Evolutionary conservation across 2,888 invertebrate genomes (phyloP), one percentile per base, ranked within the genome.

Genomic region (Desoria tigrina): DNA sequence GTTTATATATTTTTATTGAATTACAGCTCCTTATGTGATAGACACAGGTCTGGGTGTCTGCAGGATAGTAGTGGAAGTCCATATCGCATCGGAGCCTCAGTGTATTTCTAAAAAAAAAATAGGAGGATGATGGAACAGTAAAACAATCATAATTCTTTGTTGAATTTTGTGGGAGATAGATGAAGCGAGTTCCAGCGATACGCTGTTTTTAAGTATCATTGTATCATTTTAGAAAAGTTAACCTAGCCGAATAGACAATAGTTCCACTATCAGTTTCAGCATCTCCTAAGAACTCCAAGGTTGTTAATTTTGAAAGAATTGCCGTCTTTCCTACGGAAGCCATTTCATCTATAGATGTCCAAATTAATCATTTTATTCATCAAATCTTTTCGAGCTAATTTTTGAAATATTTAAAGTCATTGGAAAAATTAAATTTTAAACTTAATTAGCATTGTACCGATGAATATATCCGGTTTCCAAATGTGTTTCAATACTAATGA

Each of bases 401-500:
- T n/a, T n/a, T n/a, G n/a, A n/a, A n/a, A n/a, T n/a, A n/a, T n/a
- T n/a, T n/a, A n/a, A n/a, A n/a, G n/a, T n/a, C n/a, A n/a, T n/a
- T n/a, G n/a, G n/a, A n/a, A n/a, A n/a, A n/a, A n/a, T 49, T 23
- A 9, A 18, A 57, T 24, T 14, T 6, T 6, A 3, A 11, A 7
- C 7, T 4, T 32, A 32, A 32, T 7, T 21, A 26, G 6, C 56
- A 61, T n/a, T n/a, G n/a, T n/a, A 66, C 69, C 69, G 21, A 72
- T 70, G 57, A 68, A 72, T n/a, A 71, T 68, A 42, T 73, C 73
- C 1, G 73, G 73, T 51, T 64, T 42, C 73, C 73, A 73, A 16
- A 73, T 66, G 45, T 65, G 63, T 16, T 69, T 61, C 6, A 73
- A 59, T 26, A 70, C 69, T 1, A 69, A 59, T 11, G 68, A 66